Evolutionary conservation across 2,888 invertebrate genomes (phyloP).

Genomic region (Teleiodes luculella): DNA sequence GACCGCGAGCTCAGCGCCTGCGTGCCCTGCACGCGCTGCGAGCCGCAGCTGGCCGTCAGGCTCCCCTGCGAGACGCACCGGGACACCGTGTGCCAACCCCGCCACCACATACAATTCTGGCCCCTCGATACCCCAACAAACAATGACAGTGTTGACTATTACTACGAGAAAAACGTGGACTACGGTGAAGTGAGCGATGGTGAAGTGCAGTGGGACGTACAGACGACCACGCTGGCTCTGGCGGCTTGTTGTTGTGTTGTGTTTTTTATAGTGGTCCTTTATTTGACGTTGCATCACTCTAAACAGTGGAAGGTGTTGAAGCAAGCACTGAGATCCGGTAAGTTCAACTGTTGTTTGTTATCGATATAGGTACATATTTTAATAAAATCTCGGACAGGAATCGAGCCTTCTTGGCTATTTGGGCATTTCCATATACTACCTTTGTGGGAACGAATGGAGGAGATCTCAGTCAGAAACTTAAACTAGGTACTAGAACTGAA

Average conservation of each 20-base stretch:
- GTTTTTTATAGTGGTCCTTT: slow-evolving; percentile 87
- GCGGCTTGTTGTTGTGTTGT: slow-evolving; percentile 87
- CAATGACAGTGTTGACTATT: slow-evolving; percentile 53
- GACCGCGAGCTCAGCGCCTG: slow-evolving; percentile 81
- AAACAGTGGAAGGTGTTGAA: slow-evolving; percentile 89
- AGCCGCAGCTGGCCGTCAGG: slow-evolving; percentile 80
- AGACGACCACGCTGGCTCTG: slow-evolving; percentile 83
- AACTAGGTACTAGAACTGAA: too few relatives aligned
- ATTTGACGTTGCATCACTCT: slow-evolving; percentile 87
- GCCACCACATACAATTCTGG: slow-evolving; percentile 81
- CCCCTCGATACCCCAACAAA: slow-evolving; percentile 65
- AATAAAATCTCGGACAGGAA: too few relatives aligned
- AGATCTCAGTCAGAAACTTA: too few relatives aligned
- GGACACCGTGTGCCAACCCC: slow-evolving; percentile 85
- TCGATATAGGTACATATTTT: too few relatives aligned
- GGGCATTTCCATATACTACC: too few relatives aligned
- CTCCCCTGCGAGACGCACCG: slow-evolving; percentile 86
- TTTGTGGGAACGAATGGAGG: too few relatives aligned
- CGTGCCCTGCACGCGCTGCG: slow-evolving; percentile 85
- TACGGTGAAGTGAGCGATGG: slow-evolving; percentile 63
- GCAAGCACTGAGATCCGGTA: slow-evolving; percentile 87
- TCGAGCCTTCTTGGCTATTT: too few relatives aligned
- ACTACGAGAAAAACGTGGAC: slow-evolving; percentile 61
- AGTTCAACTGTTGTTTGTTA: slow-evolving; percentile 37
- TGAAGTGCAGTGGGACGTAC: slow-evolving; percentile 84